A percentile compares a stretch with the other conserved stretches of the same genome.
Evolutionary conservation across 2,113 vertebrate genomes (phyloP).

Genomic region (Periophthalmodon schlosseri): DNA sequence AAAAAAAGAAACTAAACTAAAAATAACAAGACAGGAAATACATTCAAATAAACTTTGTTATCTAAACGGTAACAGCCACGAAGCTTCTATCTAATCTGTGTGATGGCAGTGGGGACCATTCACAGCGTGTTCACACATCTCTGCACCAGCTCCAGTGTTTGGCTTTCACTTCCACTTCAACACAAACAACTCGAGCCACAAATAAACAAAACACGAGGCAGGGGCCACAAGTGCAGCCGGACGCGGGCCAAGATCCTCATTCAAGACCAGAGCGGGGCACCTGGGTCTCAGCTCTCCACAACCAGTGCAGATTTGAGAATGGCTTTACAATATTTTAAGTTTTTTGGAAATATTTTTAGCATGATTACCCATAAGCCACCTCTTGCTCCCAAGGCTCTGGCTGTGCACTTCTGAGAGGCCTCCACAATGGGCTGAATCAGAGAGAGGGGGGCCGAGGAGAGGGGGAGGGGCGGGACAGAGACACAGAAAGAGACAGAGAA

Average conservation of each 20-base stretch:
- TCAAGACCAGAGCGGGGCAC: constrained; percentile 16
- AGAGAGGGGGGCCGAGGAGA: constrained; percentile 50
- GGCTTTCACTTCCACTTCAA: constrained; percentile 70
- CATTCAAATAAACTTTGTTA: neutral
- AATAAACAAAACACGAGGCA: constrained; percentile 70
- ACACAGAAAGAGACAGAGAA: constrained; percentile 73
- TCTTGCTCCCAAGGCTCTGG: constrained; percentile 33
- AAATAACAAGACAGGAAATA: neutral
- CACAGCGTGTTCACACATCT: constrained; percentile 62
- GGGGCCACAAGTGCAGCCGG: constrained; percentile 56
- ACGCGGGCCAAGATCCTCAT: constrained; percentile 43
- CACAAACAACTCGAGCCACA: constrained; percentile 74
- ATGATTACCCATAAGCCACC: constrained; percentile 38
- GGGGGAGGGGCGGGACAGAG: constrained; percentile 64
- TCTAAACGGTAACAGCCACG: neutral
- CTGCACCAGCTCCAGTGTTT: constrained; percentile 64
- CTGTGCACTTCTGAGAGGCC: constrained; percentile 55
- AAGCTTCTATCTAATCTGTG: neutral
- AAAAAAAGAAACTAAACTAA: too few species aligned
- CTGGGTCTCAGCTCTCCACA: constrained; percentile 15
- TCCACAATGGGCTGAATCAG: constrained; percentile 57
- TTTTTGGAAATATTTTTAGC: neutral
- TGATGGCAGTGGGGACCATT: constrained; percentile 29
- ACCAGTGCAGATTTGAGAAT: constrained; percentile 6
- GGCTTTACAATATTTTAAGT: neutral